These are phyloP conservation scores for Lophius americanus DNA, from an alignment of 2,797 vertebrate genomes.

Conservation along the genomic window DNA sequence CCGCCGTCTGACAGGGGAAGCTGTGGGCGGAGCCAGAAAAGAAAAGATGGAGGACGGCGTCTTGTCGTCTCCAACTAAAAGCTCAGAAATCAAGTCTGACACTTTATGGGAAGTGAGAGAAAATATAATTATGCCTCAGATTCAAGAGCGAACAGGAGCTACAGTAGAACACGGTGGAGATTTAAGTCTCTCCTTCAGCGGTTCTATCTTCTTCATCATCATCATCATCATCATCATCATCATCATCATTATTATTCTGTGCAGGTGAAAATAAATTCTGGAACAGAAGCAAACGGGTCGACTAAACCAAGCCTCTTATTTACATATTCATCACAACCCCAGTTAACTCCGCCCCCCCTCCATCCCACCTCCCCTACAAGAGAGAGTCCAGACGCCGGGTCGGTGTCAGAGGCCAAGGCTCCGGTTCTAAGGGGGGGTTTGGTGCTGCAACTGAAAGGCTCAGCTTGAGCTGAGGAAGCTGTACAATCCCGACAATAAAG, in stretches of 20 bases:
- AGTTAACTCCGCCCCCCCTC: conserved; percentile 8
- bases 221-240: conserved; percentile 25
- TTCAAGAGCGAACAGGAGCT: conserved; percentile 48
- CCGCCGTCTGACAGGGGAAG: conserved; percentile 1
- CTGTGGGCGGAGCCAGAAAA: conserved; percentile 11
- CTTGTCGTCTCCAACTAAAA: conserved; percentile 73
- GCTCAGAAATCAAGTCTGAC: not conserved
- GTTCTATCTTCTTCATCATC: conserved; percentile 24
- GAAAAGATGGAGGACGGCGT: conserved; percentile 34
- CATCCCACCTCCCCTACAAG: conserved; percentile 10
- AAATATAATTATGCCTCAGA: conserved; percentile 28
- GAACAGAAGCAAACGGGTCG: conserved; percentile 53
- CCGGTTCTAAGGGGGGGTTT: conserved; percentile 13
- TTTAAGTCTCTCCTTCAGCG: conserved; percentile 20
- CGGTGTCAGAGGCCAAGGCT: conserved; percentile 22
- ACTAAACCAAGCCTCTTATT: conserved; percentile 75
- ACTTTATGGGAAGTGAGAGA: conserved; percentile 36
- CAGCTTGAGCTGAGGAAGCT: conserved; percentile 50
- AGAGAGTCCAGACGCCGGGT: conserved; percentile 42
- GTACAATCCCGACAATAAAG: conserved; percentile 57
- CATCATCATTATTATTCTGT: conserved; percentile 46
- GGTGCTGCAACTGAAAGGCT: conserved; percentile 35
- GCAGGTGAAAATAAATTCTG: conserved; percentile 68
- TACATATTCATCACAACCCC: conserved; percentile 65
- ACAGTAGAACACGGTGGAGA: conserved; percentile 49